Percentiles rank a stretch among this genome's conserved stretches.
Evolutionary conservation across 2,113 vertebrate genomes (phyloP).

Genomic region (Alces alces): DNA sequence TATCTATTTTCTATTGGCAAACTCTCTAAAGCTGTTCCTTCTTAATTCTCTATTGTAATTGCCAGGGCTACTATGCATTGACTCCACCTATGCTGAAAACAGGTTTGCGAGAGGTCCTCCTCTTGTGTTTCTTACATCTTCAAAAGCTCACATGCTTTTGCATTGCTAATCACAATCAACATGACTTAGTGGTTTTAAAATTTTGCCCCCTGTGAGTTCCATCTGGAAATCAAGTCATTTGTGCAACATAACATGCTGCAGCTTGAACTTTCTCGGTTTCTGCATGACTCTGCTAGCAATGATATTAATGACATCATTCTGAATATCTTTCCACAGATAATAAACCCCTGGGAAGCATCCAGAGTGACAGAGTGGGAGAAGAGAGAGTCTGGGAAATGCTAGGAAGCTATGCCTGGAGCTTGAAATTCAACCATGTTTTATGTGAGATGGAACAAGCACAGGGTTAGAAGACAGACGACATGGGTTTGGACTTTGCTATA

Average conservation of each 20-base stretch:
- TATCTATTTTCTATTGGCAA: too few species aligned
- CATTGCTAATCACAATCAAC: neutral
- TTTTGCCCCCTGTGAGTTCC: neutral
- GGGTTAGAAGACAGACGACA: neutral
- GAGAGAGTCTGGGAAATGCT: neutral
- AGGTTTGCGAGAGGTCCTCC: neutral
- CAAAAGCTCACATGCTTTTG: neutral
- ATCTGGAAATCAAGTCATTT: constrained; percentile 27
- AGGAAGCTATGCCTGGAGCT: neutral
- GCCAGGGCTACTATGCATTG: neutral
- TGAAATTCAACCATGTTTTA: neutral
- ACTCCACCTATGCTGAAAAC: neutral
- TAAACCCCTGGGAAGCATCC: constrained; percentile 48
- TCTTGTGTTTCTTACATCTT: neutral
- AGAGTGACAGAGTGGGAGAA: constrained; percentile 21
- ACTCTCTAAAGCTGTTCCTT: neutral
- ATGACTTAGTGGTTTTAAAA: neutral
- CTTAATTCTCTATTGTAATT: neutral
- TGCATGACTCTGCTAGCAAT: constrained; percentile 4
- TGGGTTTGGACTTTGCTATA: neutral
- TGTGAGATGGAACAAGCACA: neutral
- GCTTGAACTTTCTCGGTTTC: constrained; percentile 9
- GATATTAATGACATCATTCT: constrained; percentile 51
- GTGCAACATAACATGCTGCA: neutral
- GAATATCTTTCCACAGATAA: constrained; percentile 57